These are phyloP conservation scores for Drosophila lowei DNA, from an alignment of 1,140 invertebrate species.

Conservation along the genomic window DNA sequence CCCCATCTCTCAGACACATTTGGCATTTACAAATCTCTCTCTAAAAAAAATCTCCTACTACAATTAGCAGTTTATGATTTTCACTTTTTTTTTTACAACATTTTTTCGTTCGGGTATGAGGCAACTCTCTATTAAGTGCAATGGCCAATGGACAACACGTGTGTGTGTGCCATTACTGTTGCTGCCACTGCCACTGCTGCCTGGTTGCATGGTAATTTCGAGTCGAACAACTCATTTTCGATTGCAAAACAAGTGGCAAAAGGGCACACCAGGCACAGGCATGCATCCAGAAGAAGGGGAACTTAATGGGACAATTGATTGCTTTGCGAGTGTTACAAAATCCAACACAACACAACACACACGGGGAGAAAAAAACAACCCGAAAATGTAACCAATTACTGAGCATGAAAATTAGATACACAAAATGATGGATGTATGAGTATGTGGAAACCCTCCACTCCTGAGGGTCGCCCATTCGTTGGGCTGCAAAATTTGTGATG, in stretches of 20 bases:
- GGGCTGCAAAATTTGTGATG: background rate
- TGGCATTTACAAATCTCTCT: conserved; percentile 14
- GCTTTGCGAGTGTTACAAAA: conserved; percentile 55
- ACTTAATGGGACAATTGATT: conserved; percentile 56
- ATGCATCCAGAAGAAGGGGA: conserved; percentile 6
- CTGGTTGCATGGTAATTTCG: conserved; percentile 37
- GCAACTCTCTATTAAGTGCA: conserved; percentile 40
- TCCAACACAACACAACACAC: background rate
- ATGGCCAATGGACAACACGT: conserved; percentile 44
- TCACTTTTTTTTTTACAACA: conserved; percentile 66
- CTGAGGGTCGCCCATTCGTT: background rate
- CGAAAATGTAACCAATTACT: conserved; percentile 41
- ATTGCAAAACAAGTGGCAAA: conserved; percentile 62
- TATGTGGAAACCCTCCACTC: conserved; percentile 34
- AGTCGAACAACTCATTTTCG: conserved; percentile 53
- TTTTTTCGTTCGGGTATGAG: conserved; percentile 25
- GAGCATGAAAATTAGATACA: conserved; percentile 14
- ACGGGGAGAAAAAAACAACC: conserved; percentile 10
- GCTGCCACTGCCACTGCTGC: background rate
- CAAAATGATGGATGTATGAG: conserved; percentile 44
- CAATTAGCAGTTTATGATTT: conserved; percentile 79
- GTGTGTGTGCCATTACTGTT: conserved; percentile 21
- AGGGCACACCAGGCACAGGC: conserved; percentile 43
- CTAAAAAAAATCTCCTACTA: too few species aligned
- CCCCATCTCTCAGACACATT: background rate